phyloP scores from a whole-genome alignment of 2,113 vertebrate genomes.

The Psilopsiagon aymara region DNA sequence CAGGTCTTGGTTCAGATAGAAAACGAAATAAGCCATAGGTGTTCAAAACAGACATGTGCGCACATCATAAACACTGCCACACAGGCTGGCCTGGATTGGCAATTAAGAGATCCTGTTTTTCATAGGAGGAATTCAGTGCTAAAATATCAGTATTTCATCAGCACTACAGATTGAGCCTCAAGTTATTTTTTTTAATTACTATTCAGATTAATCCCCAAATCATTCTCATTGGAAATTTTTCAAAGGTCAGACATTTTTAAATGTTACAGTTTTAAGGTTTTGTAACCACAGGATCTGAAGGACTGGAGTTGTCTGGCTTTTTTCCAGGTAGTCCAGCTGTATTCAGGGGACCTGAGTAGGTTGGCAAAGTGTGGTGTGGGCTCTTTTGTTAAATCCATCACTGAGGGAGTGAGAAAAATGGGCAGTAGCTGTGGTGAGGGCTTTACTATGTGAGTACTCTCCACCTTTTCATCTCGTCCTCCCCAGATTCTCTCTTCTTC shows the following conservation, averaged over 20 bases:
- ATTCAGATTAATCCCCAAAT: not conserved
- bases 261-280: not conserved
- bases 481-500: not conserved
- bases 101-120: not conserved
- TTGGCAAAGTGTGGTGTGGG: not conserved
- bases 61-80: not conserved
- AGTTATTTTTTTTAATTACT: not conserved
- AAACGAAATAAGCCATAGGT: not conserved
- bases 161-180: not conserved
- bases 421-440: not conserved
- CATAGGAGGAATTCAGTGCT: not conserved
- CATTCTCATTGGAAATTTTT: not conserved
- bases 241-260: not conserved
- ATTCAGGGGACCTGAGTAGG: not conserved
- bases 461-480: not conserved
- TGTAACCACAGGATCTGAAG: not conserved
- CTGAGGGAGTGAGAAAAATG: not conserved
- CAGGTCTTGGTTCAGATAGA: not conserved
- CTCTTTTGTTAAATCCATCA: conserved; percentile 5
- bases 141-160: not conserved
- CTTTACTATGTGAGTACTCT: not conserved
- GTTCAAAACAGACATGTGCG: not conserved
- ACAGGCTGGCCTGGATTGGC: not conserved
- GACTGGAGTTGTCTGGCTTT: not conserved
- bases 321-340: conserved; percentile 10